Evolutionary conservation across 2,888 invertebrate genomes (phyloP).

Genomic region (Drosophila rubida): DNA sequence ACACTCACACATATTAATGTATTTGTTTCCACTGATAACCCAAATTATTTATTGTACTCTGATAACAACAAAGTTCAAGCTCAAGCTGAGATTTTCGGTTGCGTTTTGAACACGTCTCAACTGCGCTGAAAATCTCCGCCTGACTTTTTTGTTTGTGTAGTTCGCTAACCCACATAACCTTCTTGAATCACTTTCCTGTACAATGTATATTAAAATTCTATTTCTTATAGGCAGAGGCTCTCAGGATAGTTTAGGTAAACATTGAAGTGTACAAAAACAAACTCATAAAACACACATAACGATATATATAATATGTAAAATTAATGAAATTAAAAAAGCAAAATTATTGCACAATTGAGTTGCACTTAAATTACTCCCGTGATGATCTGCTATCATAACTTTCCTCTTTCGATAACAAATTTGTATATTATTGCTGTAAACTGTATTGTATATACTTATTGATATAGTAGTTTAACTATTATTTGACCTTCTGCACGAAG

Average conservation of each 20-base stretch:
- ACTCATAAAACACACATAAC: slow-evolving; percentile 17
- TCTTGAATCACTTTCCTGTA: background rate
- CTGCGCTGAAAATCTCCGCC: slow-evolving; percentile 25
- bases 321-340: too few species aligned
- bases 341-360: background rate
- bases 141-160: slow-evolving; percentile 28
- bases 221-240: slow-evolving; percentile 78
- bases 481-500: slow-evolving; percentile 24
- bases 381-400: background rate
- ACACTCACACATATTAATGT: slow-evolving; percentile 24
- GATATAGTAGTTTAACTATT: slow-evolving; percentile 12
- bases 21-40: slow-evolving; percentile 43
- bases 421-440: slow-evolving; percentile 5
- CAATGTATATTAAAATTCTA: slow-evolving; percentile 64
- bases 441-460: slow-evolving; percentile 8
- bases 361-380: background rate
- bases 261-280: slow-evolving; percentile 28
- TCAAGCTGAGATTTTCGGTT: slow-evolving; percentile 40
- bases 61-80: slow-evolving; percentile 57
- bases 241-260: slow-evolving; percentile 79
- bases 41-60: slow-evolving; percentile 18
- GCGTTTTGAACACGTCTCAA: slow-evolving; percentile 16
- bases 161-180: slow-evolving; percentile 38
- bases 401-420: slow-evolving; percentile 7
- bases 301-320: background rate